Conservation (phyloP, 2,888 invertebrate species). For the Amphipyra tragopoginis region DNA sequence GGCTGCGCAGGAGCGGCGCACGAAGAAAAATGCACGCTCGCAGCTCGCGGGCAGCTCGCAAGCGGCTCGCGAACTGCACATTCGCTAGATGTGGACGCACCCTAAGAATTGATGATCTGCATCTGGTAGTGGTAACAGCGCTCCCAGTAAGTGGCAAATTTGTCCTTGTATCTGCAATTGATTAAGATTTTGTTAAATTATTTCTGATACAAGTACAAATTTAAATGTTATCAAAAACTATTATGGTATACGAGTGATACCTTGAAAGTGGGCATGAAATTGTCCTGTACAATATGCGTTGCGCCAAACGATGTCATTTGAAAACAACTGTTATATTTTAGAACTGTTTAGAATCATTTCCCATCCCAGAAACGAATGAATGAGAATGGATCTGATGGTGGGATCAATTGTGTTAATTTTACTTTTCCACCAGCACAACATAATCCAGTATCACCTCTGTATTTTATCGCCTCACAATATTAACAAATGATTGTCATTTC, state of each 20-base stretch:
- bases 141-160: slow-evolving; percentile 20
- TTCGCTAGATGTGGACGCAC: too few species aligned
- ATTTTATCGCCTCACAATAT: slow-evolving; percentile 46
- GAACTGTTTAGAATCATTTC: slow-evolving; percentile 59
- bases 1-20: too few species aligned
- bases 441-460: slow-evolving; percentile 40
- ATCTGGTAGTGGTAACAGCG: slow-evolving; percentile 9
- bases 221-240: background rate
- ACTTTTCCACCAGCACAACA: slow-evolving; percentile 49
- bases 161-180: slow-evolving; percentile 33
- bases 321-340: slow-evolving; percentile 63
- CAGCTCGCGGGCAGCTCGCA: too few species aligned
- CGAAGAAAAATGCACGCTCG: too few species aligned
- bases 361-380: slow-evolving; percentile 58
- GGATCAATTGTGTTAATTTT: slow-evolving; percentile 58
- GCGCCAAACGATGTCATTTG: slow-evolving; percentile 68
- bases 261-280: slow-evolving; percentile 62
- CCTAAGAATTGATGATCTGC: slow-evolving; percentile 14
- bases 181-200: background rate
- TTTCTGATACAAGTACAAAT: slow-evolving; percentile 6
- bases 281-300: slow-evolving; percentile 50
- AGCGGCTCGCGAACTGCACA: too few species aligned
- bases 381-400: slow-evolving; percentile 26
- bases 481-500: slow-evolving; percentile 30
- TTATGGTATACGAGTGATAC: slow-evolving; percentile 10